Conservation (phyloP, 2,888 invertebrate species). For the Acleris laterana region DNA sequence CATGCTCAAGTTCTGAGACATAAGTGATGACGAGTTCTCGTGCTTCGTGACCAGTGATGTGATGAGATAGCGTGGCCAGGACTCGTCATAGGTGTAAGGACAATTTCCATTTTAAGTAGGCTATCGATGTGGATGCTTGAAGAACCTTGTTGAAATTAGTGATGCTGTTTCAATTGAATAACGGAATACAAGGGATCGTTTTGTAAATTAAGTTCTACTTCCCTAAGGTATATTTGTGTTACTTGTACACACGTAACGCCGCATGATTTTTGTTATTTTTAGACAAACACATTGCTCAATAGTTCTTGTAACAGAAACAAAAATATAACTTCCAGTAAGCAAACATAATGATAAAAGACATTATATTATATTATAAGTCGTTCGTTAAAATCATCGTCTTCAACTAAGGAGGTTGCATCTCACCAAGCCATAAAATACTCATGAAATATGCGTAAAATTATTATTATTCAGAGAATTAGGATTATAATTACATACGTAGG, state of each 20-base stretch:
- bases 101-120: not conserved
- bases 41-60: conserved; percentile 36
- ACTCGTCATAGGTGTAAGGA: conserved; percentile 26
- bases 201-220: conserved; percentile 32
- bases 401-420: too few relatives aligned
- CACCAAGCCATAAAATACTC: too few relatives aligned
- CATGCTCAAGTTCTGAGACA: conserved; percentile 74
- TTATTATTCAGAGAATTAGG: too few relatives aligned
- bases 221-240: conserved; percentile 17
- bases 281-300: conserved; percentile 11
- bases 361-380: too few relatives aligned
- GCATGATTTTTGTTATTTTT: conserved; percentile 4
- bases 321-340: too few relatives aligned
- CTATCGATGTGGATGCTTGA: not conserved
- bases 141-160: not conserved
- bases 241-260: conserved; percentile 4
- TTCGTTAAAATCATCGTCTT: too few relatives aligned
- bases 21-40: conserved; percentile 44
- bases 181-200: conserved; percentile 21
- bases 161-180: not conserved
- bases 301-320: too few relatives aligned
- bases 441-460: too few relatives aligned
- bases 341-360: too few relatives aligned
- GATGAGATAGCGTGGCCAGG: conserved; percentile 31
- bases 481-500: too few relatives aligned